Evolutionary conservation across 2,888 invertebrate species (phyloP).

Genomic region (Dryocosmus kuriphilus): DNA sequence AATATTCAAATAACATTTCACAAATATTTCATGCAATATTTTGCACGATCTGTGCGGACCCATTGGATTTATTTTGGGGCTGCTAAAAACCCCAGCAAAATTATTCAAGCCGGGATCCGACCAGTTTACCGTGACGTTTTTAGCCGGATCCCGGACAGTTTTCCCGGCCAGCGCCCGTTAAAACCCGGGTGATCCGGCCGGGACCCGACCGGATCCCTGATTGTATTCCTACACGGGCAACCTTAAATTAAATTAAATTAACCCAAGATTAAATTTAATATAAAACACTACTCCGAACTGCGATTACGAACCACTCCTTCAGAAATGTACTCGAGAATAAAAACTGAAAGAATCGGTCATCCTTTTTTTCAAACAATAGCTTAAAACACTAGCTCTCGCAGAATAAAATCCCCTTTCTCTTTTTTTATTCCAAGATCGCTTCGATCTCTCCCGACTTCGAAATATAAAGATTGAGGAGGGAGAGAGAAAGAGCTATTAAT

Average conservation of each 20-base stretch:
- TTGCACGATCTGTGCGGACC: too few species aligned
- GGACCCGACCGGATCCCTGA: too few species aligned
- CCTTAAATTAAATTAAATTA: not conserved
- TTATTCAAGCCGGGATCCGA: too few species aligned
- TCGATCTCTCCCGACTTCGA: constrained; percentile 31
- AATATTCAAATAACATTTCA: too few species aligned
- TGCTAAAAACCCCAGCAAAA: too few species aligned
- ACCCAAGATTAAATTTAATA: not conserved
- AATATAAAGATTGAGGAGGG: constrained; percentile 20
- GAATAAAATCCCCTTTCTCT: constrained; percentile 28
- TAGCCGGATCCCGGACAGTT: too few species aligned
- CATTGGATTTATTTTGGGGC: too few species aligned
- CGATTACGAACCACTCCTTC: not conserved
- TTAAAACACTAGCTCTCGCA: constrained; percentile 25
- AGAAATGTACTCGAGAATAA: not conserved
- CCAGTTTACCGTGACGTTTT: too few species aligned
- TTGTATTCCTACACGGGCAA: too few species aligned
- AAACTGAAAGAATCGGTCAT: not conserved
- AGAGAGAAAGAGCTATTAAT: constrained; percentile 40
- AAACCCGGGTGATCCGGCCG: too few species aligned
- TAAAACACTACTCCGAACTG: not conserved
- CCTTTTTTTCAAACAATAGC: constrained; percentile 35
- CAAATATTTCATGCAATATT: too few species aligned
- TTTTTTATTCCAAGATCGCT: constrained; percentile 33
- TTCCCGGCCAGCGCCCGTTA: too few species aligned